These are phyloP conservation scores for Pteromalus puparum DNA, from an alignment of 1,140 invertebrate species.

Conservation along the genomic window DNA sequence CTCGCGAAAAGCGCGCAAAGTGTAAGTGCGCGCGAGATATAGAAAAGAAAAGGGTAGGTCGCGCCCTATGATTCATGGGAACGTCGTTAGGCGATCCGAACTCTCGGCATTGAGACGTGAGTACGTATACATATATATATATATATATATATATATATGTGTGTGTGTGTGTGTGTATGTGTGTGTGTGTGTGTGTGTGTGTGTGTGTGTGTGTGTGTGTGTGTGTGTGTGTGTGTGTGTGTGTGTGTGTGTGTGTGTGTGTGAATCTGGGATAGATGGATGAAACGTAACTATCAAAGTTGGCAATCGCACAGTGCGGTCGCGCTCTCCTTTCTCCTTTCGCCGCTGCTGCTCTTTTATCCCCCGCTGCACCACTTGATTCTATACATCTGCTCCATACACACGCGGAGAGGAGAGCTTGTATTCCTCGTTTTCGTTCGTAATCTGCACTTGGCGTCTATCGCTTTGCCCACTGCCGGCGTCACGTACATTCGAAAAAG, in stretches of 20 bases:
- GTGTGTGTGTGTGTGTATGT: no score
- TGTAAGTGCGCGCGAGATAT: not conserved
- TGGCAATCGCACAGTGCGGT: slow-evolving; percentile 66
- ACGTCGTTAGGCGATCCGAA: slow-evolving; percentile 52
- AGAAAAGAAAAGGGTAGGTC: not conserved
- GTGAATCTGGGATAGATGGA: slow-evolving; percentile 68
- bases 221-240: no score
- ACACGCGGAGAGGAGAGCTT: not conserved
- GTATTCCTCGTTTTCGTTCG: slow-evolving; percentile 44
- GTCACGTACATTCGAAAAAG: slow-evolving; percentile 58
- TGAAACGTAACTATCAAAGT: slow-evolving; percentile 74
- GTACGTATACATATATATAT: no score
- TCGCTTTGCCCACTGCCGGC: slow-evolving; percentile 55
- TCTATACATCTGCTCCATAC: slow-evolving; percentile 40
- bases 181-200: no score
- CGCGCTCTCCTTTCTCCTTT: slow-evolving; percentile 45
- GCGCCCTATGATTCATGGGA: slow-evolving; percentile 43
- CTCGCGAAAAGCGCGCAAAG: not conserved
- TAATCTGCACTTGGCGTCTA: slow-evolving; percentile 56
- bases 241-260: no score
- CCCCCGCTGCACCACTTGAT: slow-evolving; percentile 11
- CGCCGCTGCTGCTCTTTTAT: slow-evolving; percentile 1
- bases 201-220: no score
- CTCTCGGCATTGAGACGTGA: slow-evolving; percentile 52
- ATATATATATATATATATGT: no score